Evolutionary conservation across 1,140 invertebrate genomes (phyloP), one percentile per base, ranked within the genome.

Genomic region (Alviniconcha marisindica): DNA sequence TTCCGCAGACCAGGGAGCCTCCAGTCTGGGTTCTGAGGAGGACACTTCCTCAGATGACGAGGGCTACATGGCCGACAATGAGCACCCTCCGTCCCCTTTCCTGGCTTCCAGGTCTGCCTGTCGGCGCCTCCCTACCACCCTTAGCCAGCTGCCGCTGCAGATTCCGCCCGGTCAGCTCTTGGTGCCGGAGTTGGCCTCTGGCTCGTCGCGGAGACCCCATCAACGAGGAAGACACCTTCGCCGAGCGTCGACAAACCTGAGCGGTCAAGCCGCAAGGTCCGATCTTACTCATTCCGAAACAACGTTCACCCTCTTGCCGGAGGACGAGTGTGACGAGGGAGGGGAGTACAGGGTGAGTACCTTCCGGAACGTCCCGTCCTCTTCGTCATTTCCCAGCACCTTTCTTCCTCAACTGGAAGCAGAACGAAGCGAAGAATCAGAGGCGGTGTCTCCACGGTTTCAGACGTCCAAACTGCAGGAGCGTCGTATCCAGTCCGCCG

Each of bases 21-120:
- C 69, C 15, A 71, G 69, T 21, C 33, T 40, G 36, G 69, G 40
- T 1, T 71, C 69, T 3, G 69, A 71, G 33, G 69, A 71, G 33
- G 33, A 14, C 24, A 40, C 69, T 71, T 15, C 40, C 24, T 40
- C 69, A 24, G 69, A 4, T 18, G 36, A 71, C 15, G 69, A 71
- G 1, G 69, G 69, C 15, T 80, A 80, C 40, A 44, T 69, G 54
- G 78, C 78, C 1, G 78, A 80, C 56, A 80, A 56, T 28, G 77
- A 78, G 18, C 51, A 78, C 51, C 31, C 48, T 12, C 24, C 36
- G 15, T 60, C 77, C 1, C 69, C 69, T 28, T 38, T 71, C 33
- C 44, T 48, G 36, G 21, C 69, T 36, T 33, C 18, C 24, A 5
- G 18, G 36, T n/a, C n/a, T n/a, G n/a, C n/a, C n/a, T n/a, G n/a